Evolutionary conservation across 2,888 invertebrate genomes (phyloP).

Genomic region (Ypsolopha scabrella): DNA sequence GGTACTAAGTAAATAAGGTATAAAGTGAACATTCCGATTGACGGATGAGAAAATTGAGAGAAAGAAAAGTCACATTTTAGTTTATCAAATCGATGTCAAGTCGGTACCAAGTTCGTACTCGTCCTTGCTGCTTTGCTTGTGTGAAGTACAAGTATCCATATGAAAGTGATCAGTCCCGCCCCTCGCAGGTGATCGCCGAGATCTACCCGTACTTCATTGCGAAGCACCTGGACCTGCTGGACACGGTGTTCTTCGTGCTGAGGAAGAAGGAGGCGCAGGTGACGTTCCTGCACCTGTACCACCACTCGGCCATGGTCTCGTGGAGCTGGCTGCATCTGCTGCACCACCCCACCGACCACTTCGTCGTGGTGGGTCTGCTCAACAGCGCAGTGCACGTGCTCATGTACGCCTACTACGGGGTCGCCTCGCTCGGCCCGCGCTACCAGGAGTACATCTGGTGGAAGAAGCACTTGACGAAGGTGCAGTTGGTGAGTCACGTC

Average conservation of each 20-base stretch:
- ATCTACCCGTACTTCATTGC: constrained; percentile 82
- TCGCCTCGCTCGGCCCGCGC: constrained; percentile 80
- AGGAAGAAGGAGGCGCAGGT: constrained; percentile 84
- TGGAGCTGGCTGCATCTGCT: constrained; percentile 83
- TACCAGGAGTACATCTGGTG: constrained; percentile 86
- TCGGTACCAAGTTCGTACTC: too few species aligned
- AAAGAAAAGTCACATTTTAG: too few species aligned
- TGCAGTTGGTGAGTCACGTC: constrained; percentile 76
- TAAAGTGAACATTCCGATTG: too few species aligned
- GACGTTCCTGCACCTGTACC: constrained; percentile 90
- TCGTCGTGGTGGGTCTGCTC: constrained; percentile 77
- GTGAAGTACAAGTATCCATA: too few species aligned
- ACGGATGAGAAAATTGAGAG: too few species aligned
- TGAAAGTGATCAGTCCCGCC: too few species aligned
- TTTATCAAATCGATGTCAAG: too few species aligned
- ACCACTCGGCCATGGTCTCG: constrained; percentile 83
- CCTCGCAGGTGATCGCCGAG: constrained; percentile 40
- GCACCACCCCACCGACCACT: constrained; percentile 82
- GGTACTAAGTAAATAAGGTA: too few species aligned
- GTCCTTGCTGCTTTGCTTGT: too few species aligned
- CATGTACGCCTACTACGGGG: constrained; percentile 86
- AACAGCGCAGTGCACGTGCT: constrained; percentile 84
- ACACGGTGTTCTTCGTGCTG: constrained; percentile 89
- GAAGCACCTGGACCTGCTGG: constrained; percentile 81
- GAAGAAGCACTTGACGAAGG: constrained; percentile 86